Percentiles rank a stretch among this genome's conserved stretches.
phyloP scores from a whole-genome alignment of 1,140 invertebrate genomes.

The Dinoponera quadriceps region DNA sequence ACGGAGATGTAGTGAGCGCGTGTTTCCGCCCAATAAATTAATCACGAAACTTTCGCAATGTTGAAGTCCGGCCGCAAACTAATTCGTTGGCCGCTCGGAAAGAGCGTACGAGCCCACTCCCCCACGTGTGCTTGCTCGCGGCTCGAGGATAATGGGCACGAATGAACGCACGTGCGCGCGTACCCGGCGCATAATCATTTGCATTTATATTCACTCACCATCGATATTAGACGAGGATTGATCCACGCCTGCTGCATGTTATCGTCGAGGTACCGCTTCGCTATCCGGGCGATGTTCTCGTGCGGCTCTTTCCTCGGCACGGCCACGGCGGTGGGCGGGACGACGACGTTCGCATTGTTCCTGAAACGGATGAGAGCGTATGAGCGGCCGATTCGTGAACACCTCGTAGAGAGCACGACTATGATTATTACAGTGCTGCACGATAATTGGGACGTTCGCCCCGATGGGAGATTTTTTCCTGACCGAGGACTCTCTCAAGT shows the following conservation, averaged over 20 bases:
- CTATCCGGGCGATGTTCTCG: slow-evolving; percentile 81
- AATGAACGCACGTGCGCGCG: not conserved
- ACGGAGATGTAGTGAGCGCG: not conserved
- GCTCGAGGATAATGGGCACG: slow-evolving; percentile 18
- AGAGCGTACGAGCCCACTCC: slow-evolving; percentile 21
- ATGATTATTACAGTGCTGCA: slow-evolving; percentile 17
- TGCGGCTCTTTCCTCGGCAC: slow-evolving; percentile 79
- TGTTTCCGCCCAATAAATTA: slow-evolving; percentile 43
- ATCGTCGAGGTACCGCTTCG: slow-evolving; percentile 85
- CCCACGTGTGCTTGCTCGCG: not conserved
- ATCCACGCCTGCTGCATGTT: slow-evolving; percentile 88
- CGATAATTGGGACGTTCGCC: slow-evolving; percentile 5
- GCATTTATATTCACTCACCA: slow-evolving; percentile 83
- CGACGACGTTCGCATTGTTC: slow-evolving; percentile 79
- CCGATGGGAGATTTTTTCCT: not conserved
- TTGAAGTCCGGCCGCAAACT: slow-evolving; percentile 26
- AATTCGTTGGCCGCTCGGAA: slow-evolving; percentile 64
- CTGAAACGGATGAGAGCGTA: slow-evolving; percentile 75
- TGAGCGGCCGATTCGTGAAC: slow-evolving; percentile 33
- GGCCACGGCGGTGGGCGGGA: slow-evolving; percentile 69
- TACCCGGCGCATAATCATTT: slow-evolving; percentile 61
- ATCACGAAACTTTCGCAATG: slow-evolving; percentile 50
- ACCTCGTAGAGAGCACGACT: slow-evolving; percentile 17
- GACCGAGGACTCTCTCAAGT: not conserved
- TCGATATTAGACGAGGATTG: slow-evolving; percentile 87